Conservation (phyloP, 1,140 invertebrate genomes). For the Phymorhynchus buccinoides region DNA sequence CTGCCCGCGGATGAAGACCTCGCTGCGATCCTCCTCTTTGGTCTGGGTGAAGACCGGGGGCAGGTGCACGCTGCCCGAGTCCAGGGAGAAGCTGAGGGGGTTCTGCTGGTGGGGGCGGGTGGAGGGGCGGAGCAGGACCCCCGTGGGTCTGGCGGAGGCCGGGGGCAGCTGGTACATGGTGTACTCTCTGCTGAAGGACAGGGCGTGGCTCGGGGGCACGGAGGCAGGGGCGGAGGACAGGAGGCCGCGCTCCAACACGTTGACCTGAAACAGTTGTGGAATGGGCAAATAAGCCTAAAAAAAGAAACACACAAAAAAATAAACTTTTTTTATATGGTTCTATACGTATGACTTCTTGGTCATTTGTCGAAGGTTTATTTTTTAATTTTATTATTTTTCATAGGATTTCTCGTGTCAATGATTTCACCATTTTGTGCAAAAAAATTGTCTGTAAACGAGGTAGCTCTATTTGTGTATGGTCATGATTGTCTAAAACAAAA, state of each 20-base stretch:
- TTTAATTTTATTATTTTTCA: too few relatives aligned
- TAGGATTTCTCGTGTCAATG: too few relatives aligned
- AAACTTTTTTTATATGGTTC: too few relatives aligned
- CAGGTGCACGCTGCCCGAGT: slow-evolving; percentile 29
- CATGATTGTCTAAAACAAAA: too few relatives aligned
- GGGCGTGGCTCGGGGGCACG: slow-evolving; percentile 32
- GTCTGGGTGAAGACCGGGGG: slow-evolving; percentile 19
- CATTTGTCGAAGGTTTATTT: too few relatives aligned
- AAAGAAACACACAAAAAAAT: too few relatives aligned
- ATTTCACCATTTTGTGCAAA: too few relatives aligned
- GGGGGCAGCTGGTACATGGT: slow-evolving; percentile 60
- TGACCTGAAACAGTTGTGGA: slow-evolving; percentile 11
- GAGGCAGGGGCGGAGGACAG: slow-evolving; percentile 40
- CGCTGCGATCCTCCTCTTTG: slow-evolving; percentile 40
- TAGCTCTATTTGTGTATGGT: too few relatives aligned
- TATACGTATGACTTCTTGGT: too few relatives aligned
- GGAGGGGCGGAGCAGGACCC: too few relatives aligned
- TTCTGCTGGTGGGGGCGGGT: slow-evolving; percentile 32
- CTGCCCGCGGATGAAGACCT: slow-evolving; percentile 58
- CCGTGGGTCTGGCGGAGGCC: slow-evolving; percentile 44
- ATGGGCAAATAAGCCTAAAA: too few relatives aligned
- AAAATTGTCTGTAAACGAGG: too few relatives aligned
- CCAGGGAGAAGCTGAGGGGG: slow-evolving; percentile 26
- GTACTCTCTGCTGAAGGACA: slow-evolving; percentile 59
- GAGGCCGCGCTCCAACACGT: slow-evolving; percentile 33